A percentile compares a stretch with the other conserved stretches of the same genome.
These are phyloP conservation scores for Zaprionus lachaisei DNA, from an alignment of 1,140 invertebrate genomes.

Conservation along the genomic window DNA sequence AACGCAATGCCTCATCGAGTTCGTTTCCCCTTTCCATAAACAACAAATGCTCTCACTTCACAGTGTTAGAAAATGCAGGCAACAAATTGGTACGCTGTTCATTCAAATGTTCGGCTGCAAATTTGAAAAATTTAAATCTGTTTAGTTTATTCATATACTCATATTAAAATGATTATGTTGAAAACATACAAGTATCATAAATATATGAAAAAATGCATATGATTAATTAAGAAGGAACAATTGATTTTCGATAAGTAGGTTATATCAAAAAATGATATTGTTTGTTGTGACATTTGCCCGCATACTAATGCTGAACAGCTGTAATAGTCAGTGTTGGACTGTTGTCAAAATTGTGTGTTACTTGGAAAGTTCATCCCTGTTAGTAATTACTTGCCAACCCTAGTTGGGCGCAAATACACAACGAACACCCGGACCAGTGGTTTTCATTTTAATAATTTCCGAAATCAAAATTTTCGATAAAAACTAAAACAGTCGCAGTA, in stretches of 20 bases:
- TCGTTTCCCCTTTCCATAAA: neutral
- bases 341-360: neutral
- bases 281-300: neutral
- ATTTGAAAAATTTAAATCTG: neutral
- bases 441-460: conserved; percentile 7
- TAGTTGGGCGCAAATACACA: conserved; percentile 44
- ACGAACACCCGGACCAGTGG: conserved; percentile 21
- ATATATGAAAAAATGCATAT: neutral
- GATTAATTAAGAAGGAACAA: neutral
- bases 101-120: neutral
- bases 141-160: no score
- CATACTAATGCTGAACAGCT: neutral
- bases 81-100: conserved; percentile 10
- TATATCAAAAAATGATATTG: neutral
- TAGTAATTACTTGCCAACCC: conserved; percentile 10
- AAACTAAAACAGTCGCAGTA: conserved; percentile 24
- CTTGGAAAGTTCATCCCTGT: conserved; percentile 7
- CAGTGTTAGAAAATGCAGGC: conserved; percentile 20
- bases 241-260: neutral
- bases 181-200: neutral
- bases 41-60: neutral
- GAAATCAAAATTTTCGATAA: conserved; percentile 6
- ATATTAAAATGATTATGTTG: no score
- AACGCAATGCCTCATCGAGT: neutral
- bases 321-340: neutral